Evolutionary conservation across 2,113 vertebrate species (phyloP).

Genomic region (Psettodes erumei): DNA sequence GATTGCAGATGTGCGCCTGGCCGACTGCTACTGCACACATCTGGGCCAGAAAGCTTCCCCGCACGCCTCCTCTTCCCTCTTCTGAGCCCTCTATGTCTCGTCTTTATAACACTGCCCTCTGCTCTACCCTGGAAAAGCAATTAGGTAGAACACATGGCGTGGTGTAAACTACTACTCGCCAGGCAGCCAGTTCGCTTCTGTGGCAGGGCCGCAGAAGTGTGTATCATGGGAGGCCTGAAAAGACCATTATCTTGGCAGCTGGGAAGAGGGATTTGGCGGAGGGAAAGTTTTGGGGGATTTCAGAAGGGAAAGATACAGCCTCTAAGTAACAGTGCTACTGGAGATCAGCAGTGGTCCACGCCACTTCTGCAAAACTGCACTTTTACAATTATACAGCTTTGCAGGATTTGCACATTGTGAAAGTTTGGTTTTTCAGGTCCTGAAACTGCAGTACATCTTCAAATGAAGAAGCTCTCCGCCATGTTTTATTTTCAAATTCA

Average conservation of each 20-base stretch:
- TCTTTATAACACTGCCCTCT: conserved; percentile 36
- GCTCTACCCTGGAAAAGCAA: conserved; percentile 71
- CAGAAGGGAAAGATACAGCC: conserved; percentile 55
- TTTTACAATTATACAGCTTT: neutral
- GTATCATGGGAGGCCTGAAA: conserved; percentile 71
- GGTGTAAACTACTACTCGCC: conserved; percentile 39
- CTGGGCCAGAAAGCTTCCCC: conserved; percentile 61
- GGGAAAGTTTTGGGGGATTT: conserved; percentile 80
- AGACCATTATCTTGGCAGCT: conserved; percentile 64
- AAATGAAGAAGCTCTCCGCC: neutral
- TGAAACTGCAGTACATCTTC: conserved; percentile 5
- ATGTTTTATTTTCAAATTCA: conserved; percentile 4
- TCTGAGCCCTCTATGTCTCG: conserved; percentile 29
- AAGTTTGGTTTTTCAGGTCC: conserved; percentile 7
- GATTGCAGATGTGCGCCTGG: conserved; percentile 78
- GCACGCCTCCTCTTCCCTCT: conserved; percentile 35
- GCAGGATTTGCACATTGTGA: conserved; percentile 1
- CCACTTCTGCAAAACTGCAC: conserved; percentile 17
- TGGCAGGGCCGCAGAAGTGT: conserved; percentile 42
- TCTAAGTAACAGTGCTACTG: conserved; percentile 67
- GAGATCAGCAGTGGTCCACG: conserved; percentile 67
- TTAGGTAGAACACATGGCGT: conserved; percentile 55
- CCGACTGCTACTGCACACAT: conserved; percentile 74
- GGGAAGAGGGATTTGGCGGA: conserved; percentile 61
- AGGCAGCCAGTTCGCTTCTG: conserved; percentile 48